Conservation (phyloP, 2,113 vertebrate genomes). For the Cololabis saira region DNA sequence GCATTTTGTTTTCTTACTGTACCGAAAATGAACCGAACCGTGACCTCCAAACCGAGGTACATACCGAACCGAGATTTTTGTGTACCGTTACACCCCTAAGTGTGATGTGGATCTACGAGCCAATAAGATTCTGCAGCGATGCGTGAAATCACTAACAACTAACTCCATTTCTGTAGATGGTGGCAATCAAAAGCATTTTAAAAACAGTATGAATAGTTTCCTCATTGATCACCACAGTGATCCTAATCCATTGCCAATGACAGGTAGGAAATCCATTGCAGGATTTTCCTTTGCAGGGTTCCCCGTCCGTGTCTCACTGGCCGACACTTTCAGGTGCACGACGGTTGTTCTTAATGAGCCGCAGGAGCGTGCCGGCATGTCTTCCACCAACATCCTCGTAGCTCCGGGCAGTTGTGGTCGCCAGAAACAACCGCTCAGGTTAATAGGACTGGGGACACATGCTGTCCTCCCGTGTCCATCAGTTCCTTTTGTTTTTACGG, state of each 20-base stretch:
- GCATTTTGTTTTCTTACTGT: no score
- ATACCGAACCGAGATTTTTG: no score
- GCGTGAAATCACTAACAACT: no score
- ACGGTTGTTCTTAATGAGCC: conserved; percentile 19
- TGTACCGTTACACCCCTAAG: no score
- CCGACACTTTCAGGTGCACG: conserved; percentile 4
- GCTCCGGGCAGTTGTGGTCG: conserved; percentile 9
- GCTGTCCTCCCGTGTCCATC: background rate
- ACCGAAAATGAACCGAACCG: no score
- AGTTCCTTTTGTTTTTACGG: conserved; percentile 13
- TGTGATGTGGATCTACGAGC: no score
- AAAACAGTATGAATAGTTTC: no score
- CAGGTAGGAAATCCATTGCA: background rate
- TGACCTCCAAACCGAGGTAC: no score
- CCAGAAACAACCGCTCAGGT: conserved; percentile 37
- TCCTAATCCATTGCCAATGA: background rate
- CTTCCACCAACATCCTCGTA: conserved; percentile 28
- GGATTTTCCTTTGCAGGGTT: conserved; percentile 10
- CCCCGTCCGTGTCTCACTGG: background rate
- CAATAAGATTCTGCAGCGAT: no score
- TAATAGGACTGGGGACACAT: conserved; percentile 27
- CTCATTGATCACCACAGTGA: background rate
- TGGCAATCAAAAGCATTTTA: no score
- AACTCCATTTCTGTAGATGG: no score
- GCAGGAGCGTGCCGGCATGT: background rate